These are phyloP conservation scores for Hetaerina titia DNA, from an alignment of 2,888 invertebrate genomes.

Conservation along the genomic window DNA sequence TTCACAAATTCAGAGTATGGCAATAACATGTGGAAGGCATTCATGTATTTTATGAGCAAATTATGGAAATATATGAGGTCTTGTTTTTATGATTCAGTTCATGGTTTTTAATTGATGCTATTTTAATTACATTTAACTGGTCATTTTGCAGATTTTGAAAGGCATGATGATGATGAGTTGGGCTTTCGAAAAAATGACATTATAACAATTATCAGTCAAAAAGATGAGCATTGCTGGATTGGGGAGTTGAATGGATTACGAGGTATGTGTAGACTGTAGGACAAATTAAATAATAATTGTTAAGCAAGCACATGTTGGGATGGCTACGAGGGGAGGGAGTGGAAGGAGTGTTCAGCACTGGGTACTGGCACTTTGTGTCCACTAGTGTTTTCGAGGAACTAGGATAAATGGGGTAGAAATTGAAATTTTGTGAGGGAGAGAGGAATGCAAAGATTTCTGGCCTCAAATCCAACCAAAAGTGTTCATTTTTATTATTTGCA, in stretches of 20 bases:
- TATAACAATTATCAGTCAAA: slow-evolving; percentile 97
- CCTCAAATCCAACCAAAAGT: too few relatives aligned
- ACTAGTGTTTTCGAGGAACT: too few relatives aligned
- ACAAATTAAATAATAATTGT: too few relatives aligned
- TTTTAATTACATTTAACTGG: slow-evolving; percentile 71
- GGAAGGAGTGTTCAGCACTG: too few relatives aligned
- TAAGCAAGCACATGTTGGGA: too few relatives aligned
- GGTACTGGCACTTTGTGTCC: too few relatives aligned
- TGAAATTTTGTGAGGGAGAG: too few relatives aligned
- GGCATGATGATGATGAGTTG: slow-evolving; percentile 98
- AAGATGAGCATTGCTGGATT: slow-evolving; percentile 99
- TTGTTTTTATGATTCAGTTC: neutral
- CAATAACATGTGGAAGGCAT: neutral
- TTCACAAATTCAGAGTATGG: neutral
- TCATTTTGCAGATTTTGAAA: slow-evolving; percentile 89
- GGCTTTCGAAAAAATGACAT: slow-evolving; percentile 99
- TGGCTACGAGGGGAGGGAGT: too few relatives aligned
- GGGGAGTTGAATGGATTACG: slow-evolving; percentile 96
- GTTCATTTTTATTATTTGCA: too few relatives aligned
- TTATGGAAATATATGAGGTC: slow-evolving; percentile 54
- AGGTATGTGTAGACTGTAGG: slow-evolving; percentile 77
- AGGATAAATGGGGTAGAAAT: too few relatives aligned
- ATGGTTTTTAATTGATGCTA: neutral
- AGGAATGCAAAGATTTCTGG: too few relatives aligned
- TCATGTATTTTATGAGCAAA: slow-evolving; percentile 68